Conservation (phyloP, 2,888 invertebrate species). For the Brachycybe producta region DNA sequence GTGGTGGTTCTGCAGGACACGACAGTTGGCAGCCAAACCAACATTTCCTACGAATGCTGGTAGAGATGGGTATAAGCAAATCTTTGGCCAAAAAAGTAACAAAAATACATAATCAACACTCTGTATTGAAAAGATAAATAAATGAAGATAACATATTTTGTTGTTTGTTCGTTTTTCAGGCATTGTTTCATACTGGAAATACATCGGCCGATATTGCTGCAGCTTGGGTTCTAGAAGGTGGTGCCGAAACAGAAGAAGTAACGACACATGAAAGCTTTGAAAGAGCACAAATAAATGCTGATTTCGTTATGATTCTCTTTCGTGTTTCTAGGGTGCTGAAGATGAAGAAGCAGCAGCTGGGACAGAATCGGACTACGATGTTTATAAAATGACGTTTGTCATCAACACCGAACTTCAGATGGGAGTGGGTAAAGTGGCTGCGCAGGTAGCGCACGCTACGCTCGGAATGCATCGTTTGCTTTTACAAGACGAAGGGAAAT, state of each 20-base stretch:
- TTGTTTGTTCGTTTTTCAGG: slow-evolving; percentile 30
- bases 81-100: slow-evolving; percentile 36
- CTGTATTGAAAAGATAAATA: neutral
- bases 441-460: slow-evolving; percentile 48
- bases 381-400: slow-evolving; percentile 50
- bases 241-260: neutral
- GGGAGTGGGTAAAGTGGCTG: slow-evolving; percentile 48
- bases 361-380: slow-evolving; percentile 28
- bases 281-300: slow-evolving; percentile 18
- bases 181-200: slow-evolving; percentile 44
- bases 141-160: slow-evolving; percentile 7
- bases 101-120: neutral
- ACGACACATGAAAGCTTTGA: slow-evolving; percentile 27
- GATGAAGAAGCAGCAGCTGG: slow-evolving; percentile 29
- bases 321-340: slow-evolving; percentile 27
- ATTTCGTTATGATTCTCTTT: slow-evolving; percentile 16
- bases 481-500: slow-evolving; percentile 33
- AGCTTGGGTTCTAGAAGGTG: slow-evolving; percentile 40
- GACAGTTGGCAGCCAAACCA: slow-evolving; percentile 33
- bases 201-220: slow-evolving; percentile 42
- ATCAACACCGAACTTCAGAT: slow-evolving; percentile 47
- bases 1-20: neutral
- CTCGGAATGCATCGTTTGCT: slow-evolving; percentile 43
- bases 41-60: slow-evolving; percentile 32
- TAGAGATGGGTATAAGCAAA: slow-evolving; percentile 38